Evolutionary conservation across 2,113 vertebrate genomes (phyloP), one percentile per base, ranked within the genome.

Genomic region (Paraplagusia blochii): DNA sequence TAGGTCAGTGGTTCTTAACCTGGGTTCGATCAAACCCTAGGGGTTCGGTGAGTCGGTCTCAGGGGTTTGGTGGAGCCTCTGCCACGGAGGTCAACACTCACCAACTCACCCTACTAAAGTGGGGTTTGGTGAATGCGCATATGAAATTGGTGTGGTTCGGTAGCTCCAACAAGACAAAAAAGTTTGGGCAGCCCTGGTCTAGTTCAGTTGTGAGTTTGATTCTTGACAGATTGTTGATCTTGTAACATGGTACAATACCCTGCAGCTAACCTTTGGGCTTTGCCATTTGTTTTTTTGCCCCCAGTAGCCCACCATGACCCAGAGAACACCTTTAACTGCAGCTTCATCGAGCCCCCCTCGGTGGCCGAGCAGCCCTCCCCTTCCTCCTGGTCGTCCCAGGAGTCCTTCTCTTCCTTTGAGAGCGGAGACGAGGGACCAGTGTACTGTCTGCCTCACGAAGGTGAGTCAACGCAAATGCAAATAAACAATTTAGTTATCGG

Each of bases 361-460:
- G 91, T 90, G 46, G 89, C 91, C 43, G 97, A 98, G 72, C 95
- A 96, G 82, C 95, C 93, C 7, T 95, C 94, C 0, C 94, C 94
- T 0, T 95, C 95, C 0, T 97, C 95, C 9, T 99, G 97, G 97
- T 98, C 97, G 0, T 98, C 95, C 50, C 92, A 92, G 0, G 96
- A 93, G 66, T 99, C 96, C 47, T 98, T 99, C 86, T 98, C 95
- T 11, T 98, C 97, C 46, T 98, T 96, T 0, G 97, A 98, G 84
- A 98, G 94, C 13, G 94, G 89, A 0, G 96, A 98, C 0, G 97
- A 98, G 69, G 95, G 95, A 1, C 97, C 95, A 0, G 95, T 98
- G 52, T 99, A 98, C 85, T 96, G 93, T 0, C 88, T 98, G 2
- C 97, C 97, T 2, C 93, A 97, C 0, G 95, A 99, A 90, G 97